These are phyloP conservation scores for Ceryle rudis DNA, from an alignment of 2,797 vertebrate species.

Conservation along the genomic window DNA sequence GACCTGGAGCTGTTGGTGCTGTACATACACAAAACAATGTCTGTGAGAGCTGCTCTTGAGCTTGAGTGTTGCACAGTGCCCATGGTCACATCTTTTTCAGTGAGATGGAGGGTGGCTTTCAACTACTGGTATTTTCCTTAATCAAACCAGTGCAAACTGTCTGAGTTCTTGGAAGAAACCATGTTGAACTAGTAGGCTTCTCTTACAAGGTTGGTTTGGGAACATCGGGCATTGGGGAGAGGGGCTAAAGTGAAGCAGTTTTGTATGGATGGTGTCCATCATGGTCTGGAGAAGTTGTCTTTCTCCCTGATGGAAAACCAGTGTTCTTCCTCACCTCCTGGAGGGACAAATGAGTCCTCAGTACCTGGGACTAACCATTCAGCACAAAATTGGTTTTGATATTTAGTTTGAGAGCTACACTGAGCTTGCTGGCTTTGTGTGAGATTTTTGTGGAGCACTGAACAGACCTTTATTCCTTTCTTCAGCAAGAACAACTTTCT, in stretches of 20 bases:
- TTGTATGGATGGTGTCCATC: background rate
- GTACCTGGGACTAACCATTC: background rate
- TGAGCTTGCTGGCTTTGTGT: background rate
- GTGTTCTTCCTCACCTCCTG: background rate
- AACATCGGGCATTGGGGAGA: background rate
- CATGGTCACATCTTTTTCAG: background rate
- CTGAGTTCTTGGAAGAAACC: background rate
- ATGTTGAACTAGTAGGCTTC: background rate
- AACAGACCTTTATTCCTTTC: slow-evolving; percentile 35
- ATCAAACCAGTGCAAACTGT: background rate
- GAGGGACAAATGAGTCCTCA: background rate
- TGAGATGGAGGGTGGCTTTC: background rate
- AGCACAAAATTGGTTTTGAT: background rate
- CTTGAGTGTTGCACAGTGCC: background rate
- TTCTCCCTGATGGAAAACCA: background rate
- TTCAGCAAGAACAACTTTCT: slow-evolving; percentile 55
- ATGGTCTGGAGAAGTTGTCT: background rate
- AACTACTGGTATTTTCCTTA: background rate
- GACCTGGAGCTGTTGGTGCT: background rate
- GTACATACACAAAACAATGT: fast-evolving
- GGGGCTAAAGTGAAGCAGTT: background rate
- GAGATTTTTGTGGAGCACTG: background rate
- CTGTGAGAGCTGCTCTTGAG: background rate
- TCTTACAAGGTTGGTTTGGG: background rate
- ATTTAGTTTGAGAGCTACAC: background rate